Conservation (phyloP, 2,888 invertebrate species). For the Phytoseiulus persimilis region DNA sequence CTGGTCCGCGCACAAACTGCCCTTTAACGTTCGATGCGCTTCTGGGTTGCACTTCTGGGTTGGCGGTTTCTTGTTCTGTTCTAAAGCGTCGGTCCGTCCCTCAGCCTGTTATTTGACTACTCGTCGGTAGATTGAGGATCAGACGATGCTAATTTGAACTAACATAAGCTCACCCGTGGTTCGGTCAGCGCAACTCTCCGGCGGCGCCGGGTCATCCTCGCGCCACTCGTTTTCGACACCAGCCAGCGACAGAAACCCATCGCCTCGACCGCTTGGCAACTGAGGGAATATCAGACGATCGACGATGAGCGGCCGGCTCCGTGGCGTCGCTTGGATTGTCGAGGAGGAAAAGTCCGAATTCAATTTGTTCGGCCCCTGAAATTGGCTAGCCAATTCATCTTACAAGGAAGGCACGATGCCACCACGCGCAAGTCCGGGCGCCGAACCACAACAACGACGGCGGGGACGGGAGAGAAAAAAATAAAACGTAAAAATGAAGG, state of each 20-base stretch:
- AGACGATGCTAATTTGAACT: background rate
- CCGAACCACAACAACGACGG: background rate
- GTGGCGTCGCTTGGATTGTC: background rate
- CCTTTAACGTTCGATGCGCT: background rate
- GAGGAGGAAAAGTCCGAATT: background rate
- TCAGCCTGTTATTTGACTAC: background rate
- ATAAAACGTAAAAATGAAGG: background rate
- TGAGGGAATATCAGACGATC: background rate
- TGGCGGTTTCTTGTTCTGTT: background rate
- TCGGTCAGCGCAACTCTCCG: background rate
- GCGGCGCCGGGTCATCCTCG: background rate
- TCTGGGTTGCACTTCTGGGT: slow-evolving; percentile 5
- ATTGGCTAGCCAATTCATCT: background rate
- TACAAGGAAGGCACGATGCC: background rate
- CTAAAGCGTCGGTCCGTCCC: background rate
- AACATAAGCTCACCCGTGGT: background rate
- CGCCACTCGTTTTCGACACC: background rate
- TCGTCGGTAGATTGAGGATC: background rate
- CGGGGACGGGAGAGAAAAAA: background rate
- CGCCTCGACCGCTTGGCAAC: background rate
- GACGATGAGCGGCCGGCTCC: background rate
- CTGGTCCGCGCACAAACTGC: background rate
- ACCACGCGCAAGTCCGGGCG: background rate
- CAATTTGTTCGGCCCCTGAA: background rate
- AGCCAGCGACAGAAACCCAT: background rate